Base-by-base conservation (phyloP, 2,113 vertebrate species). In the Hemichromis elongatus region DNA sequence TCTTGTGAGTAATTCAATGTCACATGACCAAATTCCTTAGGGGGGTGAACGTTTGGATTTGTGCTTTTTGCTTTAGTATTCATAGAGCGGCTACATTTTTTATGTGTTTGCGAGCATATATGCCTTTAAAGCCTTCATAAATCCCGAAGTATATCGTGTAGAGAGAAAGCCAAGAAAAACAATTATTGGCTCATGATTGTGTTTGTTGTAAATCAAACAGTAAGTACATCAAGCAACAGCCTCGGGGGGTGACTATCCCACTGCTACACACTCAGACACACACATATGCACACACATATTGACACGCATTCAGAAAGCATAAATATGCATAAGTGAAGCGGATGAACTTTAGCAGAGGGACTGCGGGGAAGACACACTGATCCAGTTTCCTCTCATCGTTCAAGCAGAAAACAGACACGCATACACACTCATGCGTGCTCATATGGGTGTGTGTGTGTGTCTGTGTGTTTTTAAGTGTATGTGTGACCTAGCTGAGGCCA, bases 341-440 rank as follows among this genome's bases (percentile, higher is more conserved):
- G 78, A 86, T 92, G 84, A 90, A 92, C 88, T 85, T 90, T 87
- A 4, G 54, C 73, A 63, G 79, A 88, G 82, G 47, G 86, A 77
- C 24, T 28, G 82, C 50, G 82, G 83, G 75, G 45, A 83, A 84
- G 92, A 86, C 82, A 86, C 91, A 89, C 88, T 91, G 83, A 92
- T 93, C 89, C 57, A 90, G 63, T 91, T 93, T 91, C 84, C 84
- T 86, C 59, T 73, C 42, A 86, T 87, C 90, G 86, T 66, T 86
- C 59, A 24, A 85, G 91, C 91, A 90, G 85, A 92, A 92, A 92
- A 90, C 83, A 68, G 52, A 88, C 86, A 90, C 80, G 57, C 83
- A 7, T 19, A 18, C 40, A 26, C 81, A 87, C 4, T 24, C 18
- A 37, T 28, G 26, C 9, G 13, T 19, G 14, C 16, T 47, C 80